phyloP scores from a whole-genome alignment of 2,888 invertebrate species.

The Panopea generosa region DNA sequence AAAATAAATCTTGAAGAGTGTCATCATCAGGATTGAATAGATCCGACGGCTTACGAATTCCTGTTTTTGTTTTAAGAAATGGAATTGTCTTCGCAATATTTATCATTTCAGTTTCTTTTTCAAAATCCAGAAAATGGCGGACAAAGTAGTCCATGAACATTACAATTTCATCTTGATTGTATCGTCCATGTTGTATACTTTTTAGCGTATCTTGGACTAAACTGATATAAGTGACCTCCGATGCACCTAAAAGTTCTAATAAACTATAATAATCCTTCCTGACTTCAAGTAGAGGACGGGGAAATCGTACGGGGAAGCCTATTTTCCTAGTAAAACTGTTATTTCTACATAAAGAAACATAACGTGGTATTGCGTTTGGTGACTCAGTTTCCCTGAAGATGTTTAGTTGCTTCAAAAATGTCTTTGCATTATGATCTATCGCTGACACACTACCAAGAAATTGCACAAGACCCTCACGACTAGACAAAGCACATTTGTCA shows the following conservation, averaged over 20 bases:
- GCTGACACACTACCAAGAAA: not conserved
- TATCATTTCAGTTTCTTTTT: conserved; percentile 12
- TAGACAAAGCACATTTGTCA: not conserved
- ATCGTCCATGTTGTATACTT: not conserved
- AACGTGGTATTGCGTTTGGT: not conserved
- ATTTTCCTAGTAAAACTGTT: not conserved
- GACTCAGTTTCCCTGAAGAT: not conserved
- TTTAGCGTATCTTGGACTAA: conserved; percentile 5
- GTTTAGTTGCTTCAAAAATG: not conserved
- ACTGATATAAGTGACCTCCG: not conserved
- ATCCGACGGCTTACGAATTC: conserved; percentile 30
- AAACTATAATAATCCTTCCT: not conserved
- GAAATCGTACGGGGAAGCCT: not conserved
- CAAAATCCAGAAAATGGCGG: conserved; percentile 13
- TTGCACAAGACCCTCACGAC: not conserved
- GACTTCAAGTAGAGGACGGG: not conserved
- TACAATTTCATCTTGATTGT: conserved; percentile 17
- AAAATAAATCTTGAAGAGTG: conserved; percentile 19
- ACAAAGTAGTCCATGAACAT: conserved; percentile 49
- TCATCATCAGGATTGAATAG: conserved; percentile 44
- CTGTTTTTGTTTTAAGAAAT: conserved; percentile 30
- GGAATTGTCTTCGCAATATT: conserved; percentile 16
- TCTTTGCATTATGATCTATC: not conserved
- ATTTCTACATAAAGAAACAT: not conserved
- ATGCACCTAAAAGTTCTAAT: not conserved